Conservation (phyloP, 1,140 invertebrate species). For the Musca domestica region DNA sequence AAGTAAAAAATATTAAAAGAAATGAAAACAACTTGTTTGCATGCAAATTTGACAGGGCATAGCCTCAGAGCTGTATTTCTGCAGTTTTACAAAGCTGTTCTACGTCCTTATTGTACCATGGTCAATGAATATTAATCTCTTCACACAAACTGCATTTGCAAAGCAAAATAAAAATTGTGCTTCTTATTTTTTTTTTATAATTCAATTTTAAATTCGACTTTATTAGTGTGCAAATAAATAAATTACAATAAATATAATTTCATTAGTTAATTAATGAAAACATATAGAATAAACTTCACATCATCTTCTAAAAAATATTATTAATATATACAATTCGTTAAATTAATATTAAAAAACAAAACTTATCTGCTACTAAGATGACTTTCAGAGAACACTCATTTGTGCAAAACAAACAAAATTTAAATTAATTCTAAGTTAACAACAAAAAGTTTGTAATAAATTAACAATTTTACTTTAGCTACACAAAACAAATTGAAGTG, state of each 20-base stretch:
- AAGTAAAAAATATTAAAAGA: too few species aligned
- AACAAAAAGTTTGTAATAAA: slow-evolving; percentile 5
- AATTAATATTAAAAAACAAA: slow-evolving; percentile 26
- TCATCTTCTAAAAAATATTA: slow-evolving; percentile 5
- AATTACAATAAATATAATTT: background rate
- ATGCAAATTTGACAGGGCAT: too few species aligned
- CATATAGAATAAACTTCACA: background rate
- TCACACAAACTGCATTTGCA: too few species aligned
- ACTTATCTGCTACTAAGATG: slow-evolving; percentile 38
- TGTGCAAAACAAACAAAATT: slow-evolving; percentile 16
- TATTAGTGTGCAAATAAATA: background rate
- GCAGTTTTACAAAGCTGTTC: too few species aligned
- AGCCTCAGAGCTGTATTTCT: too few species aligned
- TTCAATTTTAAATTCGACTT: background rate
- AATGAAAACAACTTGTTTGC: too few species aligned
- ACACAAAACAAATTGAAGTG: background rate
- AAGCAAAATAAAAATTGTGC: too few species aligned
- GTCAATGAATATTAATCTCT: too few species aligned
- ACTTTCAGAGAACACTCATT: slow-evolving; percentile 46
- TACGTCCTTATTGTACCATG: too few species aligned
- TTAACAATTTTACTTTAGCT: background rate
- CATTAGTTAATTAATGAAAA: slow-evolving; percentile 1
- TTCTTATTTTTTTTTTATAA: too few species aligned
- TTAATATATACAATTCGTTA: background rate
- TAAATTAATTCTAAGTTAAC: slow-evolving; percentile 20